Evolutionary conservation across 2,797 vertebrate genomes (phyloP), one percentile per base, ranked within the genome.

Genomic region (Ctenosaura bakeri): DNA sequence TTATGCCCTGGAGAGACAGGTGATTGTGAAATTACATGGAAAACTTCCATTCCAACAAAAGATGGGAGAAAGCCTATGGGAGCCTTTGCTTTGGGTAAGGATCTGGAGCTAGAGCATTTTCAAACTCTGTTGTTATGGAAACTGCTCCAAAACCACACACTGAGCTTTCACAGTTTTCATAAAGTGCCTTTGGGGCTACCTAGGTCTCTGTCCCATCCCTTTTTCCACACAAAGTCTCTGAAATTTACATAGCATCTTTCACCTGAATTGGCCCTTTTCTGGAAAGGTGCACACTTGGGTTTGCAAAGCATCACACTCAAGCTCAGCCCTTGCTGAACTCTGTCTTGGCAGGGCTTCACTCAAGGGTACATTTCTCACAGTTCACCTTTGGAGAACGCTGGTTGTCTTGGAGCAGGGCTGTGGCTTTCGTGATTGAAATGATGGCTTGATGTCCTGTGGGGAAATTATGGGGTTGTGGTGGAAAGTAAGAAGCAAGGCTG

Each of bases 391-490:
- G 56, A 54, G 46, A 64, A 74, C 20, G 4, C 18, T 50, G 71
- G 59, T 29, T 81, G 85, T 81, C 46, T 79, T 62, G 22, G 38
- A 83, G 84, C 50, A 86, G n/a, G 24, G 50, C 56, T n/a, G 16
- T 38, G 50, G 84, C 64, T 87, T 52, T 88, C 14, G 1, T 66
- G 9, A 24, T 7, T 64, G 18, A 56, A 0, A 0, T 42, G 62
- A 54, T 84, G 42, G 77, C 66, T 90, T 0, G 0, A 50, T 85
- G 56, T 0, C 0, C 50, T 80, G 0, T 6, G 91, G 84, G 83
- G 87, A 88, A 46, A n/a, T 46, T n/a, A 32, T 71, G 42, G n/a
- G 22, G n/a, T 50, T 84, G 29, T 4, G 35, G 71, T 90, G 73
- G 42, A 32, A 80, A 82, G 1, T 56, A 56, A 66, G 52, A 56